Evolutionary conservation across 2,797 vertebrate species (phyloP).

Genomic region (Lophius americanus): DNA sequence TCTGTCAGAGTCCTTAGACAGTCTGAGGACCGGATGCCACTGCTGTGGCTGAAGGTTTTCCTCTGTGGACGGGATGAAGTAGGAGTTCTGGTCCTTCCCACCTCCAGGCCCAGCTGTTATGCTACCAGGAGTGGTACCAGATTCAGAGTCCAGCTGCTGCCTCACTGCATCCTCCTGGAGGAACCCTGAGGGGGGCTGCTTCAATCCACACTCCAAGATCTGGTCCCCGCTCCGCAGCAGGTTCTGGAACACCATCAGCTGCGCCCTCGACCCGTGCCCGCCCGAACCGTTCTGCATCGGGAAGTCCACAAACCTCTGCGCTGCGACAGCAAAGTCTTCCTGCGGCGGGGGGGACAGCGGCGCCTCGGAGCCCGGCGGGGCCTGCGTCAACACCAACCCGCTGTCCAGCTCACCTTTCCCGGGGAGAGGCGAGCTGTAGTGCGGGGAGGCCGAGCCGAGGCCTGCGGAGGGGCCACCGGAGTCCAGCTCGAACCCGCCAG

Average conservation of each 20-base stretch:
- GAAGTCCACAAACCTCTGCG: slow-evolving; percentile 71
- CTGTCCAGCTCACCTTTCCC: slow-evolving; percentile 77
- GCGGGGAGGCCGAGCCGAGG: slow-evolving; percentile 71
- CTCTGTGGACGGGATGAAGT: slow-evolving; percentile 12
- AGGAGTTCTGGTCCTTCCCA: slow-evolving; percentile 21
- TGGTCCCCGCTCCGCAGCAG: slow-evolving; percentile 75
- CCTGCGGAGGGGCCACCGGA: slow-evolving; percentile 57
- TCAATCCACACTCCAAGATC: slow-evolving; percentile 64
- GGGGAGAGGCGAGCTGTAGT: slow-evolving; percentile 77
- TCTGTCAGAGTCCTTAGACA: slow-evolving; percentile 25
- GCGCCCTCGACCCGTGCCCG: slow-evolving; percentile 71
- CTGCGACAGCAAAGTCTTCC: slow-evolving; percentile 50
- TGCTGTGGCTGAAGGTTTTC: slow-evolving; percentile 34
- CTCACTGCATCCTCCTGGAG: slow-evolving; percentile 54
- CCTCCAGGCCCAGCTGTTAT: slow-evolving; percentile 32
- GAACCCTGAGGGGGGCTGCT: slow-evolving; percentile 54
- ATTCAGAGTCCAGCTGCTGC: slow-evolving; percentile 41
- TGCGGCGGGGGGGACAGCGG: slow-evolving; percentile 44
- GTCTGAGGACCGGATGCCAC: slow-evolving; percentile 47
- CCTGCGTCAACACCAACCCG: slow-evolving; percentile 77
- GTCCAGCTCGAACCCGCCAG: slow-evolving; percentile 64
- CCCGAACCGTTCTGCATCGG: slow-evolving; percentile 44
- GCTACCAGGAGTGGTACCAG: slow-evolving; percentile 25
- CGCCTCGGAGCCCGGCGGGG: slow-evolving; percentile 53
- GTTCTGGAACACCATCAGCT: slow-evolving; percentile 89